Evolutionary conservation across 2,797 vertebrate species (phyloP).

Genomic region (Cottoperca gobio): DNA sequence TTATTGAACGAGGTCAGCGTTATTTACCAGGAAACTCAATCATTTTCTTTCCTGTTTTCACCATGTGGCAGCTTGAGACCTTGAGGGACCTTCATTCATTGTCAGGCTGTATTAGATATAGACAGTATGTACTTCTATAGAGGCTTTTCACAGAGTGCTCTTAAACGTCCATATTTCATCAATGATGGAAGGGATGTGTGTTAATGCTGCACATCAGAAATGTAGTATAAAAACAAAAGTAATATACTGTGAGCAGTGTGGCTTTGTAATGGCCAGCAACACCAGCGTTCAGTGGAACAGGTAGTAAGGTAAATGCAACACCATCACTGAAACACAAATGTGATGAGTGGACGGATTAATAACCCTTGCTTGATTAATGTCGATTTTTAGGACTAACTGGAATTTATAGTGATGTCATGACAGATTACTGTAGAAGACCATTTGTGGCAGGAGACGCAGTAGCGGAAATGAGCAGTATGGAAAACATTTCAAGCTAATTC

Average conservation of each 20-base stretch:
- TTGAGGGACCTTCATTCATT: not conserved
- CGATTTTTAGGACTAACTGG: slow-evolving; percentile 5
- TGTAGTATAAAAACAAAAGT: too few species aligned
- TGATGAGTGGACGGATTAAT: not conserved
- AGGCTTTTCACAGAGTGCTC: not conserved
- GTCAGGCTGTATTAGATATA: not conserved
- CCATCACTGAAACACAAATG: not conserved
- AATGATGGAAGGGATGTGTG: not conserved
- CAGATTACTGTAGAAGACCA: not conserved
- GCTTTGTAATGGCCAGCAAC: not conserved
- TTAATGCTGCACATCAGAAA: not conserved
- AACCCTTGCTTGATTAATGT: not conserved
- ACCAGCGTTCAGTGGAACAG: not conserved
- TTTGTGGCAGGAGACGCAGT: not conserved
- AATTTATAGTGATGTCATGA: slow-evolving; percentile 2
- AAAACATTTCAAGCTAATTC: slow-evolving; percentile 19
- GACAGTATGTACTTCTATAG: not conserved
- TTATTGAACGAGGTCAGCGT: not conserved
- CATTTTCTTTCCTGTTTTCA: not conserved
- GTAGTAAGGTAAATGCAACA: not conserved
- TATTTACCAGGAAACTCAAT: not conserved
- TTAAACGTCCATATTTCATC: not conserved
- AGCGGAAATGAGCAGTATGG: slow-evolving; percentile 11
- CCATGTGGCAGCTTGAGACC: not conserved
- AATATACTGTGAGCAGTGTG: not conserved